phyloP scores from a whole-genome alignment of 2,888 invertebrate genomes.

The Apoda limacodes region DNA sequence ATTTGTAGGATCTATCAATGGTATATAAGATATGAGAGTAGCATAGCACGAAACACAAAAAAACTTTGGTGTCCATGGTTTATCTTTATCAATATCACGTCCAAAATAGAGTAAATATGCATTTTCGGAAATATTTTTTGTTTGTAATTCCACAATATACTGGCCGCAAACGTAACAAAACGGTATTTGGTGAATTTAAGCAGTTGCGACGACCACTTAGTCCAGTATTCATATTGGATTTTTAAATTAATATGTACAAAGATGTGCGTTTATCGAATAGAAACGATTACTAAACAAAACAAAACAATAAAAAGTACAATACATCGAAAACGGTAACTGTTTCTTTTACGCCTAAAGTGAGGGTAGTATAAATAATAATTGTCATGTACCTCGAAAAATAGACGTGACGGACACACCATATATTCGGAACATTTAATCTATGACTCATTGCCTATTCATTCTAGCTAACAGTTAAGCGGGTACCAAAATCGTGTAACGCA shows the following conservation, averaged over 20 bases:
- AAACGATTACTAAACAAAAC: no score
- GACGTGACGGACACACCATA: constrained; percentile 8
- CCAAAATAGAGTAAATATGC: constrained; percentile 8
- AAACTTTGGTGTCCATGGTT: constrained; percentile 8
- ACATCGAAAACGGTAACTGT: no score
- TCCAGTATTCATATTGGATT: no score
- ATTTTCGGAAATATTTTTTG: constrained; percentile 9
- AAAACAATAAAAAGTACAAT: no score
- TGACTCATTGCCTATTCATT: no score
- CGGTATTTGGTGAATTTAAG: constrained; percentile 13
- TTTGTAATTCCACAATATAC: constrained; percentile 9
- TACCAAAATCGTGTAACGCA: no score
- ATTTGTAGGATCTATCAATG: no score
- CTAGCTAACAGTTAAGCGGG: no score
- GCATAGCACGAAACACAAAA: constrained; percentile 8
- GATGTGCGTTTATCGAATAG: constrained; percentile 1
- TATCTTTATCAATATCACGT: constrained; percentile 8
- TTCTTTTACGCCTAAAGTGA: no score
- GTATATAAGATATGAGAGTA: constrained; percentile 3
- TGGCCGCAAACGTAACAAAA: constrained; percentile 16
- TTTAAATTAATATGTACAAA: constrained; percentile 6
- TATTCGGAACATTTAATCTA: no score
- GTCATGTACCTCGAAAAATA: constrained; percentile 6
- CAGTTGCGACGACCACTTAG: no score
- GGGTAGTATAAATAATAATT: constrained; percentile 7